Percentiles rank a stretch among this genome's conserved stretches.
These are phyloP conservation scores for Ormyrus thymus DNA, from an alignment of 2,888 invertebrate species.

Conservation along the genomic window DNA sequence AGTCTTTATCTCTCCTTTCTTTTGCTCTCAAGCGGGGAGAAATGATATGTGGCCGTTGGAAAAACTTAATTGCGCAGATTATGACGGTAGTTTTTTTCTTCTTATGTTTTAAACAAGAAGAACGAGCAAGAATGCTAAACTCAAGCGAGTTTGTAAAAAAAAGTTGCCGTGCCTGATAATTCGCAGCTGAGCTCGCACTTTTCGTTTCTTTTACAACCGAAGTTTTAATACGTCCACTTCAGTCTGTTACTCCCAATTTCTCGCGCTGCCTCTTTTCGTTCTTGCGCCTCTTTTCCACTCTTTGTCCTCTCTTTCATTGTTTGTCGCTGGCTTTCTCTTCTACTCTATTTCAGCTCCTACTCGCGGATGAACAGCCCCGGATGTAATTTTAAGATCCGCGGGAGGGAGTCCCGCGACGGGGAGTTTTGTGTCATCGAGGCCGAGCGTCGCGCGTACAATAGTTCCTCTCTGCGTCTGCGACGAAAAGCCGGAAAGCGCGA, in stretches of 20 bases:
- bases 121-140: too few relatives aligned
- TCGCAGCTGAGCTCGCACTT: neutral
- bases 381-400: slow-evolving; percentile 21
- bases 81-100: too few relatives aligned
- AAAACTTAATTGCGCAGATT: too few relatives aligned
- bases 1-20: too few relatives aligned
- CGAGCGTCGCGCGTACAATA: too few relatives aligned
- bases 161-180: too few relatives aligned
- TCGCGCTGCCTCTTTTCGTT: slow-evolving; percentile 7
- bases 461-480: too few relatives aligned
- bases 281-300: slow-evolving; percentile 6
- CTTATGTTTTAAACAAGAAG: too few relatives aligned
- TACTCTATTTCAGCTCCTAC: slow-evolving; percentile 4
- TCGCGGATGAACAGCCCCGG: neutral
- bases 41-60: too few relatives aligned
- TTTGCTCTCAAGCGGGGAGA: too few relatives aligned
- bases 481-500: neutral
- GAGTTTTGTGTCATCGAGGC: slow-evolving; percentile 19
- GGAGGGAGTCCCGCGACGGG: neutral
- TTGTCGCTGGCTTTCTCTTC: neutral
- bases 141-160: too few relatives aligned
- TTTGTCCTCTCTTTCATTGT: slow-evolving; percentile 19
- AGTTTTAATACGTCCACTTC: slow-evolving; percentile 30
- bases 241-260: slow-evolving; percentile 28
- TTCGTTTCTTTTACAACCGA: neutral